phyloP scores from a whole-genome alignment of 2,888 invertebrate species.

The Caenorhabditis doughertyi region DNA sequence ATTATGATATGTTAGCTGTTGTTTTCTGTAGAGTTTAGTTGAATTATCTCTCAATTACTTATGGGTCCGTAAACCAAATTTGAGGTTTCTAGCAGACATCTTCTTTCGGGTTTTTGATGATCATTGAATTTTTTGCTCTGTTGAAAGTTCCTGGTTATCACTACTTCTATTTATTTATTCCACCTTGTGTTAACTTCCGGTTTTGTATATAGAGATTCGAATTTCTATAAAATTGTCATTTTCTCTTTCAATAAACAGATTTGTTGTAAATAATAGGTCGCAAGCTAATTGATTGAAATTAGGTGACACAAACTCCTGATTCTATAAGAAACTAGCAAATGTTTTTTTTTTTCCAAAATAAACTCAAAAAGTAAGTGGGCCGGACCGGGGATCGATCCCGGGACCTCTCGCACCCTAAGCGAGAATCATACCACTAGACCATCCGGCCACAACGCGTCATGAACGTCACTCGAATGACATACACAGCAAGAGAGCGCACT shows the following conservation, averaged over 20 bases:
- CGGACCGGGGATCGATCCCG: slow-evolving; percentile 82
- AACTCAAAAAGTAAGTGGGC: slow-evolving; percentile 64
- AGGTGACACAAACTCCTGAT: no score
- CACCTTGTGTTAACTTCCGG: slow-evolving; percentile 51
- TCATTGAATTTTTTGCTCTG: background rate
- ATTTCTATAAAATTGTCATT: background rate
- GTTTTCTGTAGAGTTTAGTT: slow-evolving; percentile 1
- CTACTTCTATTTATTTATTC: background rate
- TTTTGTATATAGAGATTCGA: slow-evolving; percentile 35
- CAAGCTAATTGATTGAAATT: background rate
- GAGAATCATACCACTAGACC: slow-evolving; percentile 83
- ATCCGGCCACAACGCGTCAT: slow-evolving; percentile 59
- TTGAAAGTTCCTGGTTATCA: background rate
- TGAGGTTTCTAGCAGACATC: slow-evolving; percentile 34
- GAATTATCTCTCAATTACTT: slow-evolving; percentile 6
- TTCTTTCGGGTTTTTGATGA: slow-evolving; percentile 11
- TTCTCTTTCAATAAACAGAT: background rate
- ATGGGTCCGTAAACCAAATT: slow-evolving; percentile 33
- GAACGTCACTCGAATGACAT: slow-evolving; percentile 12
- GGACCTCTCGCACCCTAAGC: slow-evolving; percentile 83
- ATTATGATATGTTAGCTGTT: background rate
- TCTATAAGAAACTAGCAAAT: no score
- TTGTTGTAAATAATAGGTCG: background rate
- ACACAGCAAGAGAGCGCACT: background rate
- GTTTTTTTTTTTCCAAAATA: background rate